Conservation (phyloP, 2,113 vertebrate species). For the Hypocryptadius cinnamomeus region DNA sequence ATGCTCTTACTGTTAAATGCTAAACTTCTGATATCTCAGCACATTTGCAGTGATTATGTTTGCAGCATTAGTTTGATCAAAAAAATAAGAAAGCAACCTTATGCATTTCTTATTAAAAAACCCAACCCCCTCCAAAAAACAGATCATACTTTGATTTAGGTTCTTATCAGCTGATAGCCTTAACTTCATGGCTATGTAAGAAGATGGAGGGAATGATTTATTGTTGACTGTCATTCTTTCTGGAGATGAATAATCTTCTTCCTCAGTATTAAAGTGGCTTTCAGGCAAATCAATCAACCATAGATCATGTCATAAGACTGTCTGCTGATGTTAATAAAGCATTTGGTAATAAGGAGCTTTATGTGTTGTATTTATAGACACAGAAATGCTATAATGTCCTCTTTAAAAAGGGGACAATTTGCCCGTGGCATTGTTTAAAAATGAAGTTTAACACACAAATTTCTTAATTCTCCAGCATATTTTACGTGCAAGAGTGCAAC, state of each 20-base stretch:
- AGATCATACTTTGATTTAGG: conserved; percentile 63
- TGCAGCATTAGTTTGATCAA: background rate
- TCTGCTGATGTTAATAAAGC: conserved; percentile 71
- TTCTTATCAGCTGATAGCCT: conserved; percentile 59
- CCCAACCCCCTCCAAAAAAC: background rate
- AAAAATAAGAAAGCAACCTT: conserved; percentile 31
- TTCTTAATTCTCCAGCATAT: background rate
- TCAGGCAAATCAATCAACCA: conserved; percentile 70
- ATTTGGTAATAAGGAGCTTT: conserved; percentile 68
- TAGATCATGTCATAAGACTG: conserved; percentile 66
- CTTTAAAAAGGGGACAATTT: conserved; percentile 13
- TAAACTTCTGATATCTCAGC: background rate
- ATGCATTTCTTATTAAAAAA: background rate
- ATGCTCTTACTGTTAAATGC: background rate
- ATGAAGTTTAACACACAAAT: background rate
- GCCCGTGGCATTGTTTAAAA: background rate
- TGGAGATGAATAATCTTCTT: conserved; percentile 69
- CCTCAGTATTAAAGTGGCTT: conserved; percentile 70
- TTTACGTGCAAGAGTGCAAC: background rate
- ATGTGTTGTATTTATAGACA: conserved; percentile 64
- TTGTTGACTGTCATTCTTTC: conserved; percentile 68
- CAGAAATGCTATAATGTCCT: conserved; percentile 24
- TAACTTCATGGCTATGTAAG: conserved; percentile 61
- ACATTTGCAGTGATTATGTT: background rate
- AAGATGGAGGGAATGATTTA: conserved; percentile 68